Conservation (phyloP, 2,888 invertebrate genomes). For the Actias luna region DNA sequence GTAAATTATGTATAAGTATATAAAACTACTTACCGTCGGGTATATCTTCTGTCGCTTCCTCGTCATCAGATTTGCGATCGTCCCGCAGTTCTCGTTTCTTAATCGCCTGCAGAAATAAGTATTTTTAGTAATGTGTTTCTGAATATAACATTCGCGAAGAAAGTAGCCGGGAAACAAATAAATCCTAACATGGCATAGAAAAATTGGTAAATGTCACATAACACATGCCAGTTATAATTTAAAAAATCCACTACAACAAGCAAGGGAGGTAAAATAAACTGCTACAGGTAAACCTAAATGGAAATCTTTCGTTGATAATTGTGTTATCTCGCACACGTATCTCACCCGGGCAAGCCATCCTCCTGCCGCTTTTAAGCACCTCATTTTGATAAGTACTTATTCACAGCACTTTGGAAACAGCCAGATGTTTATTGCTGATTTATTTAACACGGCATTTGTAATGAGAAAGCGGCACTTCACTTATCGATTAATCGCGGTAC, state of each 20-base stretch:
- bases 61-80: conserved; percentile 71
- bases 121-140: conserved; percentile 32
- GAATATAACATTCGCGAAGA: conserved; percentile 21
- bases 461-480: conserved; percentile 68
- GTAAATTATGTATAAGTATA: not conserved
- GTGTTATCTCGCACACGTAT: conserved; percentile 63
- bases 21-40: conserved; percentile 64
- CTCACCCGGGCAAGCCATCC: conserved; percentile 80
- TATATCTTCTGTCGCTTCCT: conserved; percentile 60
- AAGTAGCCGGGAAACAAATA: conserved; percentile 38
- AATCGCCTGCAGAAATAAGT: conserved; percentile 64
- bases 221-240: conserved; percentile 33
- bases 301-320: conserved; percentile 69
- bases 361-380: conserved; percentile 77
- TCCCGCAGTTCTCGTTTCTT: conserved; percentile 72
- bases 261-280: conserved; percentile 65
- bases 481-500: conserved; percentile 72
- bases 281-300: conserved; percentile 71
- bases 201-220: conserved; percentile 42
- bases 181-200: conserved; percentile 30
- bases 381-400: conserved; percentile 68
- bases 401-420: conserved; percentile 52
- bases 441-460: conserved; percentile 64
- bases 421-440: conserved; percentile 53
- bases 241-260: conserved; percentile 26